A percentile compares a stretch with the other conserved stretches of the same genome.
Conservation (phyloP, 2,797 vertebrate genomes). For the Florisuga fusca region DNA sequence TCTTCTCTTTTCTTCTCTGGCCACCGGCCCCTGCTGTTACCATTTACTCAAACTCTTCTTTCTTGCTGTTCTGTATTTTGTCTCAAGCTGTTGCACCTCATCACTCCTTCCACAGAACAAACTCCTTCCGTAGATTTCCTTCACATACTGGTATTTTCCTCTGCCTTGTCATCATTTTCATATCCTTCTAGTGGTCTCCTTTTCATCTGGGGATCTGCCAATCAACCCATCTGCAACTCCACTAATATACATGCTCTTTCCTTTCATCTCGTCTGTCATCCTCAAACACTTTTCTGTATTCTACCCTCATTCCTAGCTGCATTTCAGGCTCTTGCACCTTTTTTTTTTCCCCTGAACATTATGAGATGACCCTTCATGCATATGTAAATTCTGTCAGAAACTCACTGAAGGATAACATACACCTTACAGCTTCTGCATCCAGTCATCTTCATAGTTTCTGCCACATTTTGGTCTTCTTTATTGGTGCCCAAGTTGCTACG, state of each 20-base stretch:
- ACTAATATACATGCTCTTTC: constrained; percentile 11
- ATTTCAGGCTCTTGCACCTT: constrained; percentile 31
- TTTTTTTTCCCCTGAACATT: constrained; percentile 30
- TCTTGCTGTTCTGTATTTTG: not conserved
- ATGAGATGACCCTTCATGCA: constrained; percentile 68
- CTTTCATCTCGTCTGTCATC: constrained; percentile 65
- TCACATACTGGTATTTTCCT: constrained; percentile 9
- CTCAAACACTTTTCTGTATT: constrained; percentile 25
- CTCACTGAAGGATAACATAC: constrained; percentile 64
- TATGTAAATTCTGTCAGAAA: constrained; percentile 70
- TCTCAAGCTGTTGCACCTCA: constrained; percentile 4
- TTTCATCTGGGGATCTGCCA: constrained; percentile 57
- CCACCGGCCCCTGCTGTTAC: not conserved
- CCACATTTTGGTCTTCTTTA: constrained; percentile 42
- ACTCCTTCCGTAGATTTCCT: not conserved
- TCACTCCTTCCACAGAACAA: not conserved
- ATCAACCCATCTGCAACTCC: constrained; percentile 50
- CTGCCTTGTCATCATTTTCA: constrained; percentile 29
- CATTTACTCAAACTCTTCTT: not conserved
- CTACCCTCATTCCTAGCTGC: constrained; percentile 47
- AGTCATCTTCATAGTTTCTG: constrained; percentile 35
- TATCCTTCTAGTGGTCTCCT: constrained; percentile 33
- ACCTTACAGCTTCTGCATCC: constrained; percentile 47
- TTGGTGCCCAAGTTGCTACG: not conserved
- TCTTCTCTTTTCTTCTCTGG: not conserved